These are phyloP conservation scores for Zaprionus nigranus DNA, from an alignment of 1,140 invertebrate species.

Conservation along the genomic window DNA sequence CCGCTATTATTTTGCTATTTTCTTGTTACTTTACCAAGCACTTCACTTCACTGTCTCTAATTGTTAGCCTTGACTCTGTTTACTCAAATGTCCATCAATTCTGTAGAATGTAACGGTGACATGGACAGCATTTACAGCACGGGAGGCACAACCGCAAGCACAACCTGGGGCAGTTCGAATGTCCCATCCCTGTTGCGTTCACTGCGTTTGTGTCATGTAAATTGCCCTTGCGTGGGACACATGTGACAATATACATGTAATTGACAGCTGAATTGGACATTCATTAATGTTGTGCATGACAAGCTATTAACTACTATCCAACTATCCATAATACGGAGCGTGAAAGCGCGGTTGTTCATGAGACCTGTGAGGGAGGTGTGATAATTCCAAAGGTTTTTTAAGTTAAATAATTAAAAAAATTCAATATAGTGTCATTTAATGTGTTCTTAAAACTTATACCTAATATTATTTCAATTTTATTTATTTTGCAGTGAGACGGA, in stretches of 20 bases:
- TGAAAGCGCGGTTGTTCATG: neutral
- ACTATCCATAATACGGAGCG: slow-evolving; percentile 1
- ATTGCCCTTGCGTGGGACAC: slow-evolving; percentile 16
- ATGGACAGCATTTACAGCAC: neutral
- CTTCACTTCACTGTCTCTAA: slow-evolving; percentile 23
- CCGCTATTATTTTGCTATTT: slow-evolving; percentile 60
- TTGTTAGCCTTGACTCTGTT: slow-evolving; percentile 37
- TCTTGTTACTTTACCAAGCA: slow-evolving; percentile 57
- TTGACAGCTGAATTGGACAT: slow-evolving; percentile 34
- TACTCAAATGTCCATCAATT: slow-evolving; percentile 22
- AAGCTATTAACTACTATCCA: neutral
- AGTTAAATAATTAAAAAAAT: neutral
- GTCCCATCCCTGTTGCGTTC: neutral
- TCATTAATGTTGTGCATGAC: slow-evolving; percentile 31
- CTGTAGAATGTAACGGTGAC: neutral
- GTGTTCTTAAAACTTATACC: no score
- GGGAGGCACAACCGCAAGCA: no score
- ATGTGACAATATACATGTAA: slow-evolving; percentile 22
- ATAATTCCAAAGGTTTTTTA: slow-evolving; percentile 4
- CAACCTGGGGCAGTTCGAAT: neutral
- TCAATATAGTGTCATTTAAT: no score
- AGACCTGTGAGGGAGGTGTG: neutral
- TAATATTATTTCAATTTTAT: neutral
- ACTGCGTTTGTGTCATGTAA: slow-evolving; percentile 15
- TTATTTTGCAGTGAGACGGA: slow-evolving; percentile 88